A percentile compares a stretch with the other conserved stretches of the same genome.
These are phyloP conservation scores for Agrochola lychnidis DNA, from an alignment of 2,888 invertebrate genomes.

Conservation along the genomic window DNA sequence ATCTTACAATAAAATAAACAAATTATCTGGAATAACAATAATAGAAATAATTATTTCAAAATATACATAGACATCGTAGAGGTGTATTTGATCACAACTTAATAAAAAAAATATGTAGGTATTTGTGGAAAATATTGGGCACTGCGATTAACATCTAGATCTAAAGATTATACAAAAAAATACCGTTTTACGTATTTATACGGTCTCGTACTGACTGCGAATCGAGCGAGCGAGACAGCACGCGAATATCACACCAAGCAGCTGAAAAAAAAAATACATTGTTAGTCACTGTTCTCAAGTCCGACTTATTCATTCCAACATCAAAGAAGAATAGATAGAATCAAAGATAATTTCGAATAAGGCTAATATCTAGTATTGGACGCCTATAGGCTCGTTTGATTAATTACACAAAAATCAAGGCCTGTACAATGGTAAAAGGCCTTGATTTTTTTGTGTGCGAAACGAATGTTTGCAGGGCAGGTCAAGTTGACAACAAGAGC, in stretches of 20 bases:
- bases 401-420: not conserved
- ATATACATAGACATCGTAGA: slow-evolving; percentile 71
- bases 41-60: slow-evolving; percentile 74
- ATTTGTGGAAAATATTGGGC: slow-evolving; percentile 49
- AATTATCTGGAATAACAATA: slow-evolving; percentile 69
- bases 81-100: slow-evolving; percentile 74
- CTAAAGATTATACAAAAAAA: slow-evolving; percentile 38
- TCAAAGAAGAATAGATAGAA: not conserved
- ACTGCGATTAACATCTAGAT: slow-evolving; percentile 46
- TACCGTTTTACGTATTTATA: slow-evolving; percentile 84
- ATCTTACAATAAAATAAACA: slow-evolving; percentile 64
- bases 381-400: not conserved
- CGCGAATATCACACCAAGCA: slow-evolving; percentile 97
- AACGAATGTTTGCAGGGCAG: not conserved
- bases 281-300: slow-evolving; percentile 1
- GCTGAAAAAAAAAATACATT: slow-evolving; percentile 87
- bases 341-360: not conserved
- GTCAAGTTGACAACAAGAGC: too few species aligned
- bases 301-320: not conserved
- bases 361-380: not conserved
- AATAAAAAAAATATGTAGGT: slow-evolving; percentile 46
- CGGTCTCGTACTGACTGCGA: slow-evolving; percentile 97
- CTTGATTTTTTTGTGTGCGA: not conserved
- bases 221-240: slow-evolving; percentile 98
- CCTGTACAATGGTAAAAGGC: not conserved